Percentiles rank a stretch among this genome's conserved stretches.
Evolutionary conservation across 2,888 invertebrate species (phyloP).

Genomic region (Dioctria rufipes): DNA sequence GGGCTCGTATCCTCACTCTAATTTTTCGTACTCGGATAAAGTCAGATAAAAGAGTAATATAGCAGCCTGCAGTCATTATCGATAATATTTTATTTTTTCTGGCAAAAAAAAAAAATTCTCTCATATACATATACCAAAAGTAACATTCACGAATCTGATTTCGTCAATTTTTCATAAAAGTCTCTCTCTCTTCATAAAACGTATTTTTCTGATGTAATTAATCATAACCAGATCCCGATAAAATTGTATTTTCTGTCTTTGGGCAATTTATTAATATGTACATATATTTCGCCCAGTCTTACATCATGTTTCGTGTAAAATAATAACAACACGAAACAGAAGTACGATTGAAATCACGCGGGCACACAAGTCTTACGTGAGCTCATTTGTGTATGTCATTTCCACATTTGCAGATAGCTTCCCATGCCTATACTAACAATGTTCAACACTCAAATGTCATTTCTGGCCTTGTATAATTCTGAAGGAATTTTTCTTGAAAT

Average conservation of each 20-base stretch:
- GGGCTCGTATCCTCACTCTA: no score
- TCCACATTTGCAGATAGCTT: not conserved
- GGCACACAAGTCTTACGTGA: not conserved
- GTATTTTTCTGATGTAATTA: not conserved
- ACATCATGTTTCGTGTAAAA: not conserved
- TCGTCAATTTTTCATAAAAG: not conserved
- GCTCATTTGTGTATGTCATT: not conserved
- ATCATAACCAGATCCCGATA: not conserved
- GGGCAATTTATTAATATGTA: not conserved
- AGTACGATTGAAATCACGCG: not conserved
- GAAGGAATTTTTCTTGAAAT: conserved; percentile 26
- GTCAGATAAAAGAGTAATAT: no score
- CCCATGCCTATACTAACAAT: not conserved
- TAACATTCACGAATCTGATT: not conserved
- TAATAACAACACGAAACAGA: not conserved
- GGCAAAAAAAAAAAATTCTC: no score
- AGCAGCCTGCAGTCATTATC: no score
- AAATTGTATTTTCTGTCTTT: not conserved
- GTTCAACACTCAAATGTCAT: conserved; percentile 17
- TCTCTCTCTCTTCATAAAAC: not conserved
- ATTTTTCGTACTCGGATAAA: no score
- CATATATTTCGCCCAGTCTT: not conserved
- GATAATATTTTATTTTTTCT: no score
- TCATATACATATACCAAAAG: no score
- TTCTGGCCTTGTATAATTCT: conserved; percentile 9